Evolutionary conservation across 2,888 invertebrate species (phyloP).

Genomic region (Pterostichus niger): DNA sequence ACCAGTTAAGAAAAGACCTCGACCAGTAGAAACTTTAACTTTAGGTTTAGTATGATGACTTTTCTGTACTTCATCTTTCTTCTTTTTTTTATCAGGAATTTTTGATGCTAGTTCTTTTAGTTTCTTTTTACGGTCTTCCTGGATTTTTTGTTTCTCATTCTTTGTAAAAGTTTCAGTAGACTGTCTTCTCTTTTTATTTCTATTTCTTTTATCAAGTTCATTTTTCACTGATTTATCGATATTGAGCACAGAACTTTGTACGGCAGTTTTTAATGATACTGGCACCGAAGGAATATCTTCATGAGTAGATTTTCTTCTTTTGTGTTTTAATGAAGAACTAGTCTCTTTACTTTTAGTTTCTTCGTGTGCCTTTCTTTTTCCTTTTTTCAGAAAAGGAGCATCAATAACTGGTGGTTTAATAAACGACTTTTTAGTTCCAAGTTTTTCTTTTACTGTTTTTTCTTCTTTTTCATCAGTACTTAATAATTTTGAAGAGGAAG

Average conservation of each 20-base stretch:
- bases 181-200: conserved; percentile 33
- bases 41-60: conserved; percentile 72
- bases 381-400: conserved; percentile 69
- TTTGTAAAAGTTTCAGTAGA: conserved; percentile 68
- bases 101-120: conserved; percentile 79
- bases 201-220: conserved; percentile 59
- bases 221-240: conserved; percentile 6
- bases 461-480: not conserved
- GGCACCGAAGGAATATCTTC: conserved; percentile 56
- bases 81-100: conserved; percentile 71
- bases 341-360: conserved; percentile 54
- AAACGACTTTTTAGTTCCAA: conserved; percentile 55
- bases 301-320: conserved; percentile 48
- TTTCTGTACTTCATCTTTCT: conserved; percentile 75
- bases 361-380: conserved; percentile 64
- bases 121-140: conserved; percentile 78
- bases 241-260: conserved; percentile 10
- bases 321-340: conserved; percentile 61
- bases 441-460: conserved; percentile 18
- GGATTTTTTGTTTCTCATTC: conserved; percentile 71
- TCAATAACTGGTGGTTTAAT: conserved; percentile 71
- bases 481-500: not conserved
- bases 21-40: conserved; percentile 71
- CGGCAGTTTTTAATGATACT: not conserved
- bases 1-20: conserved; percentile 69